Conservation (phyloP, 2,113 vertebrate species). For the Pardalotus punctatus region DNA sequence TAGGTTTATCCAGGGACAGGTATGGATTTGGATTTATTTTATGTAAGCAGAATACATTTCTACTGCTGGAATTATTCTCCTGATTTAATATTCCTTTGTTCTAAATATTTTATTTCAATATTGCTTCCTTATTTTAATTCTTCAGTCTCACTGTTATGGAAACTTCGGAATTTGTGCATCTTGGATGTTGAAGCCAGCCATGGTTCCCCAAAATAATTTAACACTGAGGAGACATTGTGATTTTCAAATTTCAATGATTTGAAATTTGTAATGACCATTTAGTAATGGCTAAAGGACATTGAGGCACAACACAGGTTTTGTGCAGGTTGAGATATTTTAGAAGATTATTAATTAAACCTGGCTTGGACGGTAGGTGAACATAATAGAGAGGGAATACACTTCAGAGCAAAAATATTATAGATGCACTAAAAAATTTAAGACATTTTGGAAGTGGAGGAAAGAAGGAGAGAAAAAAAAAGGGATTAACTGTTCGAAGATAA, state of each 20-base stretch:
- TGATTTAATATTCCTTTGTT: background rate
- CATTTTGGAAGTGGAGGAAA: background rate
- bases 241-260: background rate
- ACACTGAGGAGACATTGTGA: background rate
- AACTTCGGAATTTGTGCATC: background rate
- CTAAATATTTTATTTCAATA: background rate
- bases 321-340: background rate
- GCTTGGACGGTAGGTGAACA: background rate
- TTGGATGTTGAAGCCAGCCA: background rate
- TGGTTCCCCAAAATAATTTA: background rate
- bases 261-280: background rate
- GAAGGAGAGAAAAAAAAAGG: rapidly evolving
- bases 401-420: background rate
- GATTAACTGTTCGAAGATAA: background rate
- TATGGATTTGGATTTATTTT: background rate
- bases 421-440: background rate
- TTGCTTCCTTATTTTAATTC: background rate
- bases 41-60: background rate
- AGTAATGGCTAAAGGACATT: background rate
- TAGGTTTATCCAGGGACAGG: background rate
- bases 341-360: background rate
- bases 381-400: background rate
- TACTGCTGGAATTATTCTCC: background rate
- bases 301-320: background rate
- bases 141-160: background rate